These are phyloP conservation scores for Myrmecophaga tridactyla DNA, from an alignment of 2,113 vertebrate species.

Conservation along the genomic window DNA sequence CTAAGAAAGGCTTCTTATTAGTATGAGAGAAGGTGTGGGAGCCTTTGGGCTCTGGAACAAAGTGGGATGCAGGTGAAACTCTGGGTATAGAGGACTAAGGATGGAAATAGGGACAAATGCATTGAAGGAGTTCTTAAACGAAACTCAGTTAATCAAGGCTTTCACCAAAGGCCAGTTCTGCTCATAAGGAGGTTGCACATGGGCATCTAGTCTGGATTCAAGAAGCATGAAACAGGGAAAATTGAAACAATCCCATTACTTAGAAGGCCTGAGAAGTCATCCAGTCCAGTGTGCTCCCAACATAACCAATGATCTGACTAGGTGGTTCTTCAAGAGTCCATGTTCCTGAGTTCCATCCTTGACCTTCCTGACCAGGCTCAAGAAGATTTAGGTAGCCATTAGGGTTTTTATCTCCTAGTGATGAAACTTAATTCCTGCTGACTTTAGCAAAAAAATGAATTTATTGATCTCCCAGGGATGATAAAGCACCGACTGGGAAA, in stretches of 20 bases:
- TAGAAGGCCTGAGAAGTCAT: not conserved
- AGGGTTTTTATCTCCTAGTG: not conserved
- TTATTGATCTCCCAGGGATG: not conserved
- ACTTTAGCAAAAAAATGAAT: not conserved
- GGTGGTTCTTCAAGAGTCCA: not conserved
- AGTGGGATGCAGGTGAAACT: not conserved
- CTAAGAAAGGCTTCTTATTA: not conserved
- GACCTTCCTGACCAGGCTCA: not conserved
- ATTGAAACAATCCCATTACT: not conserved
- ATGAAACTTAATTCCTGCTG: not conserved
- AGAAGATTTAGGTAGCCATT: not conserved
- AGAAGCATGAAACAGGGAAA: not conserved
- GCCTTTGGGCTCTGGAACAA: fast-evolving
- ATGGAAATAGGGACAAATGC: not conserved
- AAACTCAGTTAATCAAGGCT: not conserved
- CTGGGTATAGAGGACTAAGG: no score
- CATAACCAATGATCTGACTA: not conserved
- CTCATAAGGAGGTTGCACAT: not conserved
- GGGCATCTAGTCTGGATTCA: not conserved
- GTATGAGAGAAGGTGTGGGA: not conserved
- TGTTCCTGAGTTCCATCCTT: not conserved
- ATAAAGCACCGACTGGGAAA: not conserved
- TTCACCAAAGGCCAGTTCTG: not conserved
- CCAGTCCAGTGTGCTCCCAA: not conserved
- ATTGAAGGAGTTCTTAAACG: not conserved